A percentile compares a stretch with the other conserved stretches of the same genome.
Conservation (phyloP, 2,888 invertebrate species). For the Drosophila anomelani region DNA sequence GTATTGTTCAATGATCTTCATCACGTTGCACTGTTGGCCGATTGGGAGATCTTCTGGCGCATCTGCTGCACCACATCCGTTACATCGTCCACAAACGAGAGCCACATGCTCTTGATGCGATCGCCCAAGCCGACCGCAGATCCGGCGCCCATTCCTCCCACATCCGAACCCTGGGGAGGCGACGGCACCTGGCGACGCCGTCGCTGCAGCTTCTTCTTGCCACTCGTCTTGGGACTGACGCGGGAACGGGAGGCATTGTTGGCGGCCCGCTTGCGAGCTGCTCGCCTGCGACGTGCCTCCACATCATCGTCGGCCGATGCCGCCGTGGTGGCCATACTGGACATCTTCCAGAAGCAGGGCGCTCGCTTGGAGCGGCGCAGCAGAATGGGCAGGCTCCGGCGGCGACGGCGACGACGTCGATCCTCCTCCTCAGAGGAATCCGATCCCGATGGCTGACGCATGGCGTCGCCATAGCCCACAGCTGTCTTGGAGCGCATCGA, state of each 20-base stretch:
- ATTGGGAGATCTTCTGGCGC: conserved; percentile 48
- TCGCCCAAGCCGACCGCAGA: conserved; percentile 46
- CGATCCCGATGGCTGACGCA: conserved; percentile 33
- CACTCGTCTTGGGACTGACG: conserved; percentile 34
- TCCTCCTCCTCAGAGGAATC: conserved; percentile 66
- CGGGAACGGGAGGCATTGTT: conserved; percentile 53
- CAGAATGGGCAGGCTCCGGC: conserved; percentile 30
- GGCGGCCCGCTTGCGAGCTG: conserved; percentile 51
- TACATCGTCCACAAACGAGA: conserved; percentile 59
- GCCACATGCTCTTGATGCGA: conserved; percentile 54
- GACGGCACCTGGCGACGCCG: conserved; percentile 44
- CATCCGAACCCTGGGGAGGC: neutral
- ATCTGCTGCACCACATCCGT: conserved; percentile 57
- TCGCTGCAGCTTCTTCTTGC: conserved; percentile 50
- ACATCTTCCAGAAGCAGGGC: conserved; percentile 59
- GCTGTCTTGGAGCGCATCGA: conserved; percentile 49
- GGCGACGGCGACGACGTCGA: conserved; percentile 57
- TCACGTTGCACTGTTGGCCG: conserved; percentile 17
- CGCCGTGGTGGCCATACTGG: conserved; percentile 35
- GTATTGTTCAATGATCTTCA: neutral
- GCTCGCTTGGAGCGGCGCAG: conserved; percentile 66
- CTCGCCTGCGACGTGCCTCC: conserved; percentile 60
- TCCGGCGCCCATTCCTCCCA: neutral
- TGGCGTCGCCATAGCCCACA: conserved; percentile 68
- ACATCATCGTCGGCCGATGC: conserved; percentile 44